Percentiles rank a stretch among this genome's conserved stretches.
phyloP scores from a whole-genome alignment of 23 tunicate species.

The Styela clava region DNA sequence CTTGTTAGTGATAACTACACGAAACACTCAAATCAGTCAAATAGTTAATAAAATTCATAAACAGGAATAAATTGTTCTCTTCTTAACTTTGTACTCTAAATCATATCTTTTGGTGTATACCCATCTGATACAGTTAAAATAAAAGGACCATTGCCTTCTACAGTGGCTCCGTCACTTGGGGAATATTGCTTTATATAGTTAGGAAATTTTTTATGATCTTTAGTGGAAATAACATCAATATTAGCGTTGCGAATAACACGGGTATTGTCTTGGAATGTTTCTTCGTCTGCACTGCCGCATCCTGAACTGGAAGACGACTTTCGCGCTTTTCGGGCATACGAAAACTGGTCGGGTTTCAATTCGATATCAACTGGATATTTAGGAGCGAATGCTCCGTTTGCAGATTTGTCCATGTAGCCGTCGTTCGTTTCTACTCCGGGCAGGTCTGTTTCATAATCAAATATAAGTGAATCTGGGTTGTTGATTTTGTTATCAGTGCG shows the following conservation, averaged over 20 bases:
- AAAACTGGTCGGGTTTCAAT: not conserved
- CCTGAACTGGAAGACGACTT: not conserved
- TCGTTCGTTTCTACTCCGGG: not conserved
- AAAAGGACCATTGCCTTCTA: not conserved
- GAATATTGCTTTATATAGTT: not conserved
- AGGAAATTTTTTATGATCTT: not conserved
- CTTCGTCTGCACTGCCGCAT: not conserved
- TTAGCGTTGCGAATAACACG: no score
- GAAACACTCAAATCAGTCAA: no score
- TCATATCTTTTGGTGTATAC: not conserved
- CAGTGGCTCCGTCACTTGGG: not conserved
- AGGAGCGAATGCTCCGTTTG: not conserved
- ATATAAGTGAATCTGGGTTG: not conserved
- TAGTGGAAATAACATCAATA: not conserved
- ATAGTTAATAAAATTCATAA: no score
- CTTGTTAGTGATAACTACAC: no score
- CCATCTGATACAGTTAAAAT: not conserved
- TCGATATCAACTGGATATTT: not conserved
- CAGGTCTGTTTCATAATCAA: not conserved
- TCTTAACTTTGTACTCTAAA: not conserved
- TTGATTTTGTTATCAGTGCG: not conserved
- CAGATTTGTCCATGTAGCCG: not conserved
- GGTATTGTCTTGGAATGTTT: not conserved
- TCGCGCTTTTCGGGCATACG: not conserved
- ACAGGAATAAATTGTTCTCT: no score